Percentiles rank a stretch among this genome's conserved stretches.
phyloP scores from a whole-genome alignment of 2,888 invertebrate species.

The Drosophila ustulata region DNA sequence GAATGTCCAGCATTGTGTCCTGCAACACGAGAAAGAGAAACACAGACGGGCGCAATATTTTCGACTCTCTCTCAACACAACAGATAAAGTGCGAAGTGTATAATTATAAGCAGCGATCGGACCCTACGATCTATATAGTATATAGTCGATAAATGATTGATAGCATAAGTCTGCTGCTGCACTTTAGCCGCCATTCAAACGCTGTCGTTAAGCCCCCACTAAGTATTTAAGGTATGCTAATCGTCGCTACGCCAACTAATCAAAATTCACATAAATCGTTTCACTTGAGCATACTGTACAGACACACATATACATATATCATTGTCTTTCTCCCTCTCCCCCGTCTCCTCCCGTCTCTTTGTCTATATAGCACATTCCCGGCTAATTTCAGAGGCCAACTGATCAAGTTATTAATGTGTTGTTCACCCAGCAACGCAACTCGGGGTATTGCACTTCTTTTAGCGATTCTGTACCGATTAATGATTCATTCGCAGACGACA shows the following conservation, averaged over 20 bases:
- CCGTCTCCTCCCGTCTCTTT: constrained; percentile 7
- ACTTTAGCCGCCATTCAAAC: constrained; percentile 13
- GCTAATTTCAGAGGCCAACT: constrained; percentile 39
- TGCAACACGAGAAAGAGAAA: constrained; percentile 10
- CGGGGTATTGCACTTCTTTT: background rate
- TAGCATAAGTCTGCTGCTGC: constrained; percentile 4
- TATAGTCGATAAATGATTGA: constrained; percentile 1
- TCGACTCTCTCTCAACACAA: background rate
- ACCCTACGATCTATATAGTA: background rate
- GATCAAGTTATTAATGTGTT: constrained; percentile 48
- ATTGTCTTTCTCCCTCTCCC: background rate
- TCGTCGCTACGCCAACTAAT: constrained; percentile 19
- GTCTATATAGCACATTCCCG: constrained; percentile 28
- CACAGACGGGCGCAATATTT: background rate
- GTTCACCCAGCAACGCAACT: background rate
- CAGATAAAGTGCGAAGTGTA: constrained; percentile 1
- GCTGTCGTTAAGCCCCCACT: constrained; percentile 13
- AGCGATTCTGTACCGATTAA: background rate
- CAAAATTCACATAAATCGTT: constrained; percentile 37
- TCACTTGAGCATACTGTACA: background rate
- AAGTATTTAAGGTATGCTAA: constrained; percentile 30
- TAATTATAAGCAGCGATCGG: background rate
- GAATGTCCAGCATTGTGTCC: constrained; percentile 17
- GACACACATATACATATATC: background rate
- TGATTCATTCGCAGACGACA: no score